Conservation (phyloP, 1,140 invertebrate genomes). For the Vanessa atalanta region DNA sequence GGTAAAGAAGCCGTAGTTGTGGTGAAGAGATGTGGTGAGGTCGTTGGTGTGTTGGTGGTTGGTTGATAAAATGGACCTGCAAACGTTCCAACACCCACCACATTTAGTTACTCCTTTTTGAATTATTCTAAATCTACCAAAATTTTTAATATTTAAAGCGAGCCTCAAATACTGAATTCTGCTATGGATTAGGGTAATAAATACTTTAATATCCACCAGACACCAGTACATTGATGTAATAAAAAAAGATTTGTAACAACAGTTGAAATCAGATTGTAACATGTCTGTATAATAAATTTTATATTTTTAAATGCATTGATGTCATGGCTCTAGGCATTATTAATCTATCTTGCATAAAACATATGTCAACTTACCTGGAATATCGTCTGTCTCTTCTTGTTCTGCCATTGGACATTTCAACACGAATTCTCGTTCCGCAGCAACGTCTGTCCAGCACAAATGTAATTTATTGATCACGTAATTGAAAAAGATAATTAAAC, state of each 20-base stretch:
- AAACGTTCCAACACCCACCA: conserved; percentile 81
- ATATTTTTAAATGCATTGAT: conserved; percentile 32
- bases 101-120: conserved; percentile 69
- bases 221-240: not conserved
- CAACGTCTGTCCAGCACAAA: conserved; percentile 83
- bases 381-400: conserved; percentile 86
- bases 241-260: not conserved
- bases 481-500: not conserved
- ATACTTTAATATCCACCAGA: not conserved
- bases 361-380: conserved; percentile 63
- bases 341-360: conserved; percentile 16
- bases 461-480: not conserved
- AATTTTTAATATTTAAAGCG: conserved; percentile 20
- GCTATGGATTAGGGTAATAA: conserved; percentile 14
- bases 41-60: conserved; percentile 79
- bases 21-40: conserved; percentile 78
- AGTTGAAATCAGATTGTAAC: no score
- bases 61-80: conserved; percentile 80
- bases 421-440: conserved; percentile 90
- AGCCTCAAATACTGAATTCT: conserved; percentile 18
- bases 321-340: conserved; percentile 17
- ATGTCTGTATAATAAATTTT: not conserved
- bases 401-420: conserved; percentile 93
- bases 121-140: conserved; percentile 33
- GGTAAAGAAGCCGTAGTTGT: conserved; percentile 75